Conservation (phyloP, 2,113 vertebrate genomes). For the Vidua chalybeata region DNA sequence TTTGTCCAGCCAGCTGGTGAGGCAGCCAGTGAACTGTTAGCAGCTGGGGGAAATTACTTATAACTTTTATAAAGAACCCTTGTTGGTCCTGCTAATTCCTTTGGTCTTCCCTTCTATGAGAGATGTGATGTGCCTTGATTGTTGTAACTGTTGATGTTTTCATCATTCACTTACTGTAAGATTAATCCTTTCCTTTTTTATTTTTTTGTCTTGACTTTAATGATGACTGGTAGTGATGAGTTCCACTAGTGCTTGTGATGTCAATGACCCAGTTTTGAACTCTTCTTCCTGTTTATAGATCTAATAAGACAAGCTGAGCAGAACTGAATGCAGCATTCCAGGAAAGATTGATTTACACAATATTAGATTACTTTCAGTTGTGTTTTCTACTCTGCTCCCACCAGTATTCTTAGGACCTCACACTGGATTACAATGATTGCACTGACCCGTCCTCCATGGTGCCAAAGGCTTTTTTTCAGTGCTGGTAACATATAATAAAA, state of each 20-base stretch:
- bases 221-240: background rate
- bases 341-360: conserved; percentile 9
- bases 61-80: background rate
- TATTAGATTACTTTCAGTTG: conserved; percentile 9
- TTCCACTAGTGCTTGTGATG: background rate
- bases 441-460: background rate
- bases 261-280: conserved; percentile 29
- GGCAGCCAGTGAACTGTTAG: background rate
- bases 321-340: background rate
- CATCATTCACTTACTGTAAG: background rate
- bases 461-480: background rate
- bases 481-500: background rate
- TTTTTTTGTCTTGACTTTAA: background rate
- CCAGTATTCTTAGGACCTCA: background rate
- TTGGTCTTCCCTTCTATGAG: background rate
- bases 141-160: background rate
- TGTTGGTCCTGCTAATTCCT: background rate
- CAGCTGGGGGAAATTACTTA: background rate
- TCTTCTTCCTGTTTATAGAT: conserved; percentile 34
- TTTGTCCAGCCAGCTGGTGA: background rate
- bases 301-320: background rate
- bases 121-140: background rate
- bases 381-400: background rate
- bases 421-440: background rate
- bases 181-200: background rate